Conservation (phyloP, 1,140 invertebrate species). For the Drosophila quadrilineata region DNA sequence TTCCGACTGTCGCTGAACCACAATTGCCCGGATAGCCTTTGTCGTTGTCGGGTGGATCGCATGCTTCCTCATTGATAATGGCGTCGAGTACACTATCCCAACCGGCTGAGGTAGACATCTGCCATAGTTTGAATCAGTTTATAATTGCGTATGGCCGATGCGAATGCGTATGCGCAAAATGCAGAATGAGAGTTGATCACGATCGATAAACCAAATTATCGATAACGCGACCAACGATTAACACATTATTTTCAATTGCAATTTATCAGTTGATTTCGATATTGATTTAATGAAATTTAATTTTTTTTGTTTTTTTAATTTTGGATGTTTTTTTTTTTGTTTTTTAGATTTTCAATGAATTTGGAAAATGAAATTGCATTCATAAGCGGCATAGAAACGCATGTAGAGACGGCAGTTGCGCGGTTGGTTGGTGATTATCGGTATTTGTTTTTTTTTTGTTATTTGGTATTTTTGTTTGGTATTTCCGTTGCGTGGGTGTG, state of each 20-base stretch:
- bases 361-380: slow-evolving; percentile 41
- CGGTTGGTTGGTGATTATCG: slow-evolving; percentile 58
- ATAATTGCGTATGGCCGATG: too few species aligned
- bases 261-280: neutral
- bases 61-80: slow-evolving; percentile 97
- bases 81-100: slow-evolving; percentile 98
- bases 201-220: too few species aligned
- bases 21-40: slow-evolving; percentile 94
- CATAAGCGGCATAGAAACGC: slow-evolving; percentile 35
- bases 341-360: slow-evolving; percentile 4
- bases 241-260: too few species aligned
- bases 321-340: neutral
- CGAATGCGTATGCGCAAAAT: too few species aligned
- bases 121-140: too few species aligned
- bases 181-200: too few species aligned
- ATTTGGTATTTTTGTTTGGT: slow-evolving; percentile 7
- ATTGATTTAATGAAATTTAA: neutral
- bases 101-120: slow-evolving; percentile 99
- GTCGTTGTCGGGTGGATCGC: slow-evolving; percentile 92
- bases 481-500: too few species aligned
- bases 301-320: neutral
- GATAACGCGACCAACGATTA: too few species aligned
- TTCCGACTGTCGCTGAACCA: slow-evolving; percentile 95
- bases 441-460: slow-evolving; percentile 6
- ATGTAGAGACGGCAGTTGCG: slow-evolving; percentile 54